These are phyloP conservation scores for Megalops cyprinoides DNA, from an alignment of 2,797 vertebrate species.

Conservation along the genomic window DNA sequence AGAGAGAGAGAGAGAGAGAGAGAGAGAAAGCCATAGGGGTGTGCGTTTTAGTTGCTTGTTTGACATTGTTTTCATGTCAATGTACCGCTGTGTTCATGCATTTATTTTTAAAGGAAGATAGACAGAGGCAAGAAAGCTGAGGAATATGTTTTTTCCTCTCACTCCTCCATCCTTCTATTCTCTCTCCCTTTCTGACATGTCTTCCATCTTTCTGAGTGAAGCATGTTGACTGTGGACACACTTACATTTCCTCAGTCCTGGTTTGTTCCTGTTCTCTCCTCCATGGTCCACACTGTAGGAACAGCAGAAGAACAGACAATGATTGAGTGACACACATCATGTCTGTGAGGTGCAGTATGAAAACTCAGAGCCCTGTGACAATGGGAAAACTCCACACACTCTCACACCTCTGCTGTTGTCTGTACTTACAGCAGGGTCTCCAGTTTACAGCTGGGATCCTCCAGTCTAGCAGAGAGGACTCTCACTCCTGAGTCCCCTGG, in stretches of 20 bases:
- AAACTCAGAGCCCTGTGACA: background rate
- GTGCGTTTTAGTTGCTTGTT: too few relatives aligned
- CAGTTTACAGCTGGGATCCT: background rate
- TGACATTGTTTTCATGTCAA: too few relatives aligned
- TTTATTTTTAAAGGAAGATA: too few relatives aligned
- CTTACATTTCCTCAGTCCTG: slow-evolving; percentile 21
- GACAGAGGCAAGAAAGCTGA: too few relatives aligned
- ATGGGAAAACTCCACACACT: background rate
- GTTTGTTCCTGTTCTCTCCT: background rate
- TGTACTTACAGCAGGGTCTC: background rate
- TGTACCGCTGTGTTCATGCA: too few relatives aligned
- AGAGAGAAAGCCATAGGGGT: too few relatives aligned
- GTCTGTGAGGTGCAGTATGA: background rate
- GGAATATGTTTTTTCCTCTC: too few relatives aligned
- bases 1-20: background rate
- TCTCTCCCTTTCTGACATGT: too few relatives aligned
- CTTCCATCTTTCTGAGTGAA: too few relatives aligned
- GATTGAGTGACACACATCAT: background rate
- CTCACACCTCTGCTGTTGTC: background rate
- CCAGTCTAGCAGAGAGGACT: background rate
- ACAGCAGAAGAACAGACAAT: background rate
- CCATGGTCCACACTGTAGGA: slow-evolving; percentile 7
- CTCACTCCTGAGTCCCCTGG: background rate
- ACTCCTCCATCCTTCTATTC: too few relatives aligned
- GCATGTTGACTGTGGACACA: too few relatives aligned